Conservation (phyloP, 1,140 invertebrate species). For the Druon quercuslanigerum region DNA sequence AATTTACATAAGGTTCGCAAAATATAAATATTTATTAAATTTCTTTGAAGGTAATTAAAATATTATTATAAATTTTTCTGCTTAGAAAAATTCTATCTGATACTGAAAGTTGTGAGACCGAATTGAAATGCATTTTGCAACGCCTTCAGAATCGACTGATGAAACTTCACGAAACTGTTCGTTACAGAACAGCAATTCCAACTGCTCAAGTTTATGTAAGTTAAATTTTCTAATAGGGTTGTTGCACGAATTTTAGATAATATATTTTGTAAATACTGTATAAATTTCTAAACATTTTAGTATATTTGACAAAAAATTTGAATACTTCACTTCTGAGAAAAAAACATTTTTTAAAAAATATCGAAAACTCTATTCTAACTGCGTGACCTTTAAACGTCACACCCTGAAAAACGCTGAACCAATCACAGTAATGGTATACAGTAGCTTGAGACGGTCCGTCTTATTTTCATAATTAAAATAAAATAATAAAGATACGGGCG, state of each 20-base stretch:
- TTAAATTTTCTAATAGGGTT: constrained; percentile 36
- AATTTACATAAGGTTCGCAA: constrained; percentile 73
- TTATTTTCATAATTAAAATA: too few species aligned
- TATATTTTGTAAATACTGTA: too few species aligned
- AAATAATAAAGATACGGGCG: too few species aligned
- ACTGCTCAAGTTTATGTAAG: constrained; percentile 80
- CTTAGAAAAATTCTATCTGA: constrained; percentile 77
- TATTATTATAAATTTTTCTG: constrained; percentile 11
- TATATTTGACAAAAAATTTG: too few species aligned
- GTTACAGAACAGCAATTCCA: constrained; percentile 79
- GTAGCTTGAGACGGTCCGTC: too few species aligned
- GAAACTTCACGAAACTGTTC: constrained; percentile 78
- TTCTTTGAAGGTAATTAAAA: not conserved
- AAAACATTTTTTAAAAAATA: not conserved
- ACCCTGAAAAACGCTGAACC: too few species aligned
- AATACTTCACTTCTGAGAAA: not conserved
- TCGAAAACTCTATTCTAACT: too few species aligned
- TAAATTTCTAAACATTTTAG: too few species aligned
- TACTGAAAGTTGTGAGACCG: constrained; percentile 74
- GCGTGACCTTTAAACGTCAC: too few species aligned
- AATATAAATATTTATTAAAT: not conserved
- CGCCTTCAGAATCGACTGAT: constrained; percentile 71
- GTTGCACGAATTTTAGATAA: too few species aligned
- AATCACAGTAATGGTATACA: too few species aligned
- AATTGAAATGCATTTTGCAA: constrained; percentile 70